phyloP scores from a whole-genome alignment of 64 coral and sea anemone genomes.

The Stichodactyla helianthus region DNA sequence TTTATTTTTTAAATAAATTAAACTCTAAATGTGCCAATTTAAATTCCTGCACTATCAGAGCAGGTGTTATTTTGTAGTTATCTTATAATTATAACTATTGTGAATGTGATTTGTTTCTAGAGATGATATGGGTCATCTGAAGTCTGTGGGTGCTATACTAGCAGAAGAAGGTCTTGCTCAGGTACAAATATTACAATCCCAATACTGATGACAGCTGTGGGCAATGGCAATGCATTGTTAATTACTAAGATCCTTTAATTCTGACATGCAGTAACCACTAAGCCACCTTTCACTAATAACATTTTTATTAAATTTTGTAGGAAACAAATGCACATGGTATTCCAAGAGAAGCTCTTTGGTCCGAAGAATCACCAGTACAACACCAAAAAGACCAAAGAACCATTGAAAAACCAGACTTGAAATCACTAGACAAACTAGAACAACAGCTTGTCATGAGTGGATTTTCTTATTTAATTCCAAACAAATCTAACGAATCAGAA shows the following conservation, averaged over 20 bases:
- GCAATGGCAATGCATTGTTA: no score
- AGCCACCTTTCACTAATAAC: background rate
- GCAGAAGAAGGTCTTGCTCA: constrained; percentile 51
- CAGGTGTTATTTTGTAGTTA: no score
- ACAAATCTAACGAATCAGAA: constrained; percentile 1
- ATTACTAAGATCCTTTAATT: no score
- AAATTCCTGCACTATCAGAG: no score
- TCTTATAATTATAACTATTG: no score
- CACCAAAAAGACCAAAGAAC: background rate
- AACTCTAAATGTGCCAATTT: no score
- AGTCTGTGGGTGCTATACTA: constrained; percentile 37
- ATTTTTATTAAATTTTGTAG: background rate
- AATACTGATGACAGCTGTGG: background rate
- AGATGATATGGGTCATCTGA: constrained; percentile 17
- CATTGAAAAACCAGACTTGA: background rate
- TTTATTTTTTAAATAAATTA: no score
- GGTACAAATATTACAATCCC: background rate
- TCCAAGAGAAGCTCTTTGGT: background rate
- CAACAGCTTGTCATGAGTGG: constrained; percentile 27
- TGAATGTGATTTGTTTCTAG: background rate
- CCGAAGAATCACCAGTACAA: background rate
- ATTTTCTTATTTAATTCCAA: constrained; percentile 7
- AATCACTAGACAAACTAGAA: constrained; percentile 26
- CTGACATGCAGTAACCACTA: background rate
- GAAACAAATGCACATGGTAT: background rate